Evolutionary conservation across 1,140 invertebrate genomes (phyloP), one percentile per base, ranked within the genome.

Genomic region (Lordiphosa stackelbergi): DNA sequence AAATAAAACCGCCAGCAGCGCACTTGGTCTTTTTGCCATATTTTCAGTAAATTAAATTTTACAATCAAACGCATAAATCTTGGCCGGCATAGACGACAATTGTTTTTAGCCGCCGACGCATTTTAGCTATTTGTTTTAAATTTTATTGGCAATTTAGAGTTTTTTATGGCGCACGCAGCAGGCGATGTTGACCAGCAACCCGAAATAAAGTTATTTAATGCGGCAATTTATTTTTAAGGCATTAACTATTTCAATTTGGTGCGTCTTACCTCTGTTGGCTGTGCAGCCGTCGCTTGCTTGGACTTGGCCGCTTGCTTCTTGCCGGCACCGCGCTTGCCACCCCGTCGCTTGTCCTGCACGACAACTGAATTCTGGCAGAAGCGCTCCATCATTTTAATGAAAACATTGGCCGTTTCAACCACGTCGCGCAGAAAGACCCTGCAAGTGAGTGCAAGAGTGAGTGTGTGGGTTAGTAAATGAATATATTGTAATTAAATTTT

Each of bases 381-480:
- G 47, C 92, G 89, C 87, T 98, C 95, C 57, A 99, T 88, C 92
- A 98, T 94, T 90, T 96, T 97, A 42, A 99, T 86, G 87, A 98
- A 99, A 58, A 98, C 89, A 89, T 99, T 96, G 22, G 92, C 93
- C 0, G 95, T 96, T 86, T 97, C 94, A 9, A 97, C 89, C 9
- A 99, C 89, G 89, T 99, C 97, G 52, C 92, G 91, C 42, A 98
- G 89, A 88, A 95, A 98, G 1, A 91, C 88, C 73, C 95, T 95
- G 73, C 22, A n/a, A 48, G 9, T 11, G 16, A 13, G 55, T 88
- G 87, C 45, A 60, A 53, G 37, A 35, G n/a, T 56, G 19, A 40
- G 13, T n/a, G 12, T 16, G 42, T 51, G 47, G 40, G 53, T 59
- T 59, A 77, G 64, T 66, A 73, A 73, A 83, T 59, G 38, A 85